A percentile compares a stretch with the other conserved stretches of the same genome.
Evolutionary conservation across 2,113 vertebrate species (phyloP).

Genomic region (Pongo pygmaeus): DNA sequence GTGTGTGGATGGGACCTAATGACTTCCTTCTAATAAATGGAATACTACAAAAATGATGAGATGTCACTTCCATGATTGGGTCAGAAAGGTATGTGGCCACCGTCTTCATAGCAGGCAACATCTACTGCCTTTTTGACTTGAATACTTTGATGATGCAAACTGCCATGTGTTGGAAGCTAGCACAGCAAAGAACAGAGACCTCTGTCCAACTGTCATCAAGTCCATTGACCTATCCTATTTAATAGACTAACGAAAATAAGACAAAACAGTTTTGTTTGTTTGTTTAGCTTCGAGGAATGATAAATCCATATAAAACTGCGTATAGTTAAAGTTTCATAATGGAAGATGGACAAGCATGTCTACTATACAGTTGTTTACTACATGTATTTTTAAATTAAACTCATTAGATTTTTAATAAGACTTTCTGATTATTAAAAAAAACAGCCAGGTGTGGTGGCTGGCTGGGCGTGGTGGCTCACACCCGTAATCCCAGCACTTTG

Average conservation of each 20-base stretch:
- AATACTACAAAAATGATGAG: no score
- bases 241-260: not conserved
- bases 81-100: fast-evolving
- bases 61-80: not conserved
- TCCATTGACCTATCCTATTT: not conserved
- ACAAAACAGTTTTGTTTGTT: not conserved
- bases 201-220: not conserved
- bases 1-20: not conserved
- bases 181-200: no score
- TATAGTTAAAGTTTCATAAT: not conserved
- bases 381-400: not conserved
- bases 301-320: not conserved
- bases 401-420: not conserved
- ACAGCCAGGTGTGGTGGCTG: no score
- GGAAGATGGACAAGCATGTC: not conserved
- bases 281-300: not conserved
- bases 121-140: not conserved
- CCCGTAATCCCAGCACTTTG: no score
- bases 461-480: no score
- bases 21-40: no score
- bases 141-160: no score
- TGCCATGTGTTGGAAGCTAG: fast-evolving
- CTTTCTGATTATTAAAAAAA: not conserved
- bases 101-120: not conserved
- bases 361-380: fast-evolving